phyloP scores from a whole-genome alignment of 2,797 vertebrate species.

The Pteronotus mesoamericanus region DNA sequence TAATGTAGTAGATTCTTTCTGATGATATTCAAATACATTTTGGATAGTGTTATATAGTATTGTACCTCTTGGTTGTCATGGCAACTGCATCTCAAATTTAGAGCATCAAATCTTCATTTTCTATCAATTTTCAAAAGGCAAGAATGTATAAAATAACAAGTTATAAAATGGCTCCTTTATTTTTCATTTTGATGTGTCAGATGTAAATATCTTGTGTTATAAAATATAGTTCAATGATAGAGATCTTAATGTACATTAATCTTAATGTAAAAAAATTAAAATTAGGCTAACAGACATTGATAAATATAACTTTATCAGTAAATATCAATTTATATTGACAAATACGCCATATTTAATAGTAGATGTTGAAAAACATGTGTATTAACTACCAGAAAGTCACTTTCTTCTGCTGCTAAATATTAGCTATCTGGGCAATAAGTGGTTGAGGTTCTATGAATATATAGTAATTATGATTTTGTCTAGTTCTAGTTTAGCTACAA shows the following conservation, averaged over 20 bases:
- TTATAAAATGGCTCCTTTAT: neutral
- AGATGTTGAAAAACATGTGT: neutral
- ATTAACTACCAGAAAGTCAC: neutral
- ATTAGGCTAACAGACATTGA: neutral
- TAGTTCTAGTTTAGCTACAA: neutral
- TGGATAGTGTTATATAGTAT: conserved; percentile 15
- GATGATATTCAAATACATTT: conserved; percentile 55
- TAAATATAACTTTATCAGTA: neutral
- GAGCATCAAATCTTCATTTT: conserved; percentile 54
- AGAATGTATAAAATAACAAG: conserved; percentile 30
- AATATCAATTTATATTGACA: neutral
- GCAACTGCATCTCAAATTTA: conserved; percentile 60
- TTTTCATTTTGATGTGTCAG: neutral
- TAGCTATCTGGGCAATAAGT: neutral
- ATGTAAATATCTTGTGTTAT: neutral
- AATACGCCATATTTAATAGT: neutral
- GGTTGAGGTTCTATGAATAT: neutral
- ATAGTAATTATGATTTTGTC: neutral
- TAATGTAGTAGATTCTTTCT: conserved; percentile 26
- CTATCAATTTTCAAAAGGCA: conserved; percentile 33
- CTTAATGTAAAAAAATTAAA: neutral
- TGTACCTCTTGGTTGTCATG: conserved; percentile 58
- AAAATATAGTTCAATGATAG: conserved; percentile 20
- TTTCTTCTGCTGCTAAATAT: neutral
- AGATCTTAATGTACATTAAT: neutral